Conservation (phyloP, 2,113 vertebrate genomes). For the rat (Rattus norvegicus) region DNA sequence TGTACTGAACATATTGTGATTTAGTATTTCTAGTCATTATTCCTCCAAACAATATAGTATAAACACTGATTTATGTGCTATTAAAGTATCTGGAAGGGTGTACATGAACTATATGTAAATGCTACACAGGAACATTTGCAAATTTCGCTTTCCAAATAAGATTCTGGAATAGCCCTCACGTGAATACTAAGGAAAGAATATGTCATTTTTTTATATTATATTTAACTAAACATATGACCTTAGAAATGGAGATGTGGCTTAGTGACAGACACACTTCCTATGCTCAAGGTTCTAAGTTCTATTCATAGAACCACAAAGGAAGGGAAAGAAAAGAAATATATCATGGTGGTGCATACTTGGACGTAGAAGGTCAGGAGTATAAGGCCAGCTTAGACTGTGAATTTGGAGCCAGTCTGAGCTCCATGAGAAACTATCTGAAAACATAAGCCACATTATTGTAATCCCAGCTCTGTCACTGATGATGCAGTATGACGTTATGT, state of each 20-base stretch:
- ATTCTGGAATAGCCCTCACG: neutral
- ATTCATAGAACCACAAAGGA: neutral
- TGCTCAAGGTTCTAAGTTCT: neutral
- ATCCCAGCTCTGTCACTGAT: neutral
- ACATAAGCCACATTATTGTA: constrained; percentile 25
- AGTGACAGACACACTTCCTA: neutral
- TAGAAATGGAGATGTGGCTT: neutral
- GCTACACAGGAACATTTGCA: neutral
- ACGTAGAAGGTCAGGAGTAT: neutral
- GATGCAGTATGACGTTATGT: neutral
- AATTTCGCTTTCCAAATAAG: neutral
- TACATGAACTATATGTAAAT: neutral
- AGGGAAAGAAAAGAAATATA: neutral
- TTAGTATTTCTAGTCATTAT: neutral
- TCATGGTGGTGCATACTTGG: neutral
- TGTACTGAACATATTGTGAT: neutral
- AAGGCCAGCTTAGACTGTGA: neutral
- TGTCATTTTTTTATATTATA: neutral
- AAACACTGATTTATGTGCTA: neutral
- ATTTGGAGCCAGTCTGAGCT: neutral
- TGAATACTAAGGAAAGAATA: neutral
- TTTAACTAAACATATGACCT: neutral
- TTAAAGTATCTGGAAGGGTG: neutral
- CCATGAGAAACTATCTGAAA: neutral
- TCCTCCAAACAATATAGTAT: neutral